Conservation (phyloP, 1,140 invertebrate species). For the Dinoponera quadriceps region DNA sequence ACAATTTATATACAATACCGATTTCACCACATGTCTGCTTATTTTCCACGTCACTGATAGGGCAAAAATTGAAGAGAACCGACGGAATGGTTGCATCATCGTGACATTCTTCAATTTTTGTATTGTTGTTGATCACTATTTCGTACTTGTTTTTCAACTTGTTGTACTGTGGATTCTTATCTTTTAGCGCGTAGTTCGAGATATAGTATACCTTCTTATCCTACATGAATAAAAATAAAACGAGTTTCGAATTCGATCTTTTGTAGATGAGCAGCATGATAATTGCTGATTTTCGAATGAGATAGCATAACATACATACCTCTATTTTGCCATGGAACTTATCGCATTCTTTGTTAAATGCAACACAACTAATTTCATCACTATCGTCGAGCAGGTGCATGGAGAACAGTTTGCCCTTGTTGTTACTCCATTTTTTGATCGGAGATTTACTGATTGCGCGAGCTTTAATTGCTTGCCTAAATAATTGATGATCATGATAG, state of each 20-base stretch:
- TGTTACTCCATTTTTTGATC: conserved; percentile 96
- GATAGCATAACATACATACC: conserved; percentile 84
- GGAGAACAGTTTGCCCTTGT: conserved; percentile 97
- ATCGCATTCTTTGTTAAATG: conserved; percentile 96
- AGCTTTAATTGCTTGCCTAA: conserved; percentile 96
- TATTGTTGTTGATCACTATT: conserved; percentile 94
- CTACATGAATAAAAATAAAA: conserved; percentile 80
- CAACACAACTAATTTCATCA: conserved; percentile 97
- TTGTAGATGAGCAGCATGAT: conserved; percentile 32
- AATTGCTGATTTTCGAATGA: conserved; percentile 9
- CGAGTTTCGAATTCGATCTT: neutral
- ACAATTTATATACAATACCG: conserved; percentile 86
- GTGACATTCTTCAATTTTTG: conserved; percentile 90
- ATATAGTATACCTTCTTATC: conserved; percentile 95
- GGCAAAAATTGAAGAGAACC: conserved; percentile 93
- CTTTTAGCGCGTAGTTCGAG: conserved; percentile 92
- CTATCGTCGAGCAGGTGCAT: conserved; percentile 97
- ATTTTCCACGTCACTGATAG: conserved; percentile 91
- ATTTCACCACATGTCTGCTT: conserved; percentile 89
- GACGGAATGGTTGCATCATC: conserved; percentile 90
- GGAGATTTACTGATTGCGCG: conserved; percentile 93
- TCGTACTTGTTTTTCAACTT: conserved; percentile 97
- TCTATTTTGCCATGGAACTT: conserved; percentile 96
- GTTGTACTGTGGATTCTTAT: conserved; percentile 96
- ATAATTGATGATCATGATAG: conserved; percentile 51